Base-by-base conservation (phyloP, 2,888 invertebrate species). In the Resseliella maxima region DNA sequence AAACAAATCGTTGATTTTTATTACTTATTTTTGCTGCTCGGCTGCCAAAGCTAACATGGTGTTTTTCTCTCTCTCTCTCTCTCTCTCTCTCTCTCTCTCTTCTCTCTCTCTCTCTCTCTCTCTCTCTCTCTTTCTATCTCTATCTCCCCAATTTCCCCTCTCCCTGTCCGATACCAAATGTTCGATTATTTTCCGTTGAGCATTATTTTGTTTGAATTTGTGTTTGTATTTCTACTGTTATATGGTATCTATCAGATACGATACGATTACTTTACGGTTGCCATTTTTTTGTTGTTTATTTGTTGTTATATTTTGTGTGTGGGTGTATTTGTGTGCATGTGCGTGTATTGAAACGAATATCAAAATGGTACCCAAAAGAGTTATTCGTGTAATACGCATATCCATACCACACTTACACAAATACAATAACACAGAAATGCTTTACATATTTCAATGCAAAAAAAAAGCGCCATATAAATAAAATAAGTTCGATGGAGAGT, bases 381-480 rank as follows among this genome's bases (percentile, higher is more conserved):
- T 72, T 72, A 72, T 72, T 35, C 18, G 72, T 72, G 6, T 72
- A 12, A 72, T 72, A 21, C 31, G 72, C 72, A 31, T 72, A 72
- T 72, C 72, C 72, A 72, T 31, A 31, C 72, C 72, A 50, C 21
- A 50, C 21, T 18, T 21, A 50, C 50, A 50, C 50, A 50, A 10
- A 50, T 18, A 50, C 59, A 27, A 2, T 1, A 5, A 59, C 72
- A 31, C n/a, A 72, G 31, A n/a, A 31, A 31, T 35, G 18, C 15
- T 72, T 72, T 72, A 35, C 72, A 72, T 72, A 72, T 72, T 72
- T 31, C 72, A 35, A 72, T n/a, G n/a, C 72, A 72, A 12, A 72
- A n/a, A 72, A 72, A 72, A 72, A 31, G 72, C 72, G 35, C 3
- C 72, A 72, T 31, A 72, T 72, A 72, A 72, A 31, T 72, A 35